A percentile compares a stretch with the other conserved stretches of the same genome.
Evolutionary conservation across 2,113 vertebrate species (phyloP).

Genomic region (Ceyx cyanopectus): DNA sequence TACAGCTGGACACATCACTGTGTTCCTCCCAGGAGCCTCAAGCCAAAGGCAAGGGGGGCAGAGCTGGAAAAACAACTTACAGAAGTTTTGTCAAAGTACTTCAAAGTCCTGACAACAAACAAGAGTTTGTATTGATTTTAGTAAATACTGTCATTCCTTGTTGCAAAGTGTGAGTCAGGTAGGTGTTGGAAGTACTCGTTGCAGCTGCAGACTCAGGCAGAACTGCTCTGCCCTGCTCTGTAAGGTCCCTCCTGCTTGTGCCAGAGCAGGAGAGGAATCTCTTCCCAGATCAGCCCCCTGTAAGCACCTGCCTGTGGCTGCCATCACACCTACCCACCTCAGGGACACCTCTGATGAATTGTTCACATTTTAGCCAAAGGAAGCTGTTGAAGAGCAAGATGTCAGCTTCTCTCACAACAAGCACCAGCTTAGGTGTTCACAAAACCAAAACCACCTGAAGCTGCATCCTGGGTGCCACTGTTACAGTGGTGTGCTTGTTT

Average conservation of each 20-base stretch:
- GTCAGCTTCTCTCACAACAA: background rate
- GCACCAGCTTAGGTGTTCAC: background rate
- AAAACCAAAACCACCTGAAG: background rate
- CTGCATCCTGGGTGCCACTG: background rate
- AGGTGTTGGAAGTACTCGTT: background rate
- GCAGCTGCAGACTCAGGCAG: background rate
- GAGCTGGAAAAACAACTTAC: background rate
- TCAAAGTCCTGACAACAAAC: background rate
- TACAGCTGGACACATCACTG: constrained; percentile 17
- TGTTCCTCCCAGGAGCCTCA: background rate
- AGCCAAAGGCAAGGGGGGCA: background rate
- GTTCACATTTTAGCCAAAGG: background rate
- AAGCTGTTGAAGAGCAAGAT: background rate
- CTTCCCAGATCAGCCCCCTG: background rate
- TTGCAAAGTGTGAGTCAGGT: background rate
- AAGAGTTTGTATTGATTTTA: background rate
- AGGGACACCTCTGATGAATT: background rate
- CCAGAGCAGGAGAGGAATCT: background rate
- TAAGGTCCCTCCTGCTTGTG: background rate
- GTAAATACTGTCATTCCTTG: background rate
- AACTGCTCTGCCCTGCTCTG: background rate
- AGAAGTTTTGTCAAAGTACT: background rate
- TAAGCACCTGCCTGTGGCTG: background rate
- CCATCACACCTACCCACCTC: background rate
- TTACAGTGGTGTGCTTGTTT: background rate